Evolutionary conservation across 2,888 invertebrate species (phyloP), one percentile per base, ranked within the genome.

Genomic region (Flexamia atlantica): DNA sequence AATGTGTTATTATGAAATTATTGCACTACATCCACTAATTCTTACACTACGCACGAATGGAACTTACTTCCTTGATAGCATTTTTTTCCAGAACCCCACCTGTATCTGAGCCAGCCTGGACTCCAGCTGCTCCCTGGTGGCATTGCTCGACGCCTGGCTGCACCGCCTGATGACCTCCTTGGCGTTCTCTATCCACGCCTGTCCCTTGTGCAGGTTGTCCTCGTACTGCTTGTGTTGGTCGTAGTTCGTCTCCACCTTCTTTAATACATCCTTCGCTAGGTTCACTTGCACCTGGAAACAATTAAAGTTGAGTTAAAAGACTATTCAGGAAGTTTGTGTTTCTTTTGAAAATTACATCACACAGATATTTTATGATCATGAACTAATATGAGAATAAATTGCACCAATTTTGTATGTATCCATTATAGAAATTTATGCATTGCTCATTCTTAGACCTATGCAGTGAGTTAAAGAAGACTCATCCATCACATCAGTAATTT

Each of bases 181-280:
- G 1, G 97, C 97, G 86, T 96, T 94, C 87, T 95, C 95, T 85
- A 98, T 97, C 97, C 97, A 98, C 85, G 93, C 93, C 86, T 94
- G 94, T 0, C 97, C 95, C 88, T 95, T 95, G 0, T 92, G 91
- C 85, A 96, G 92, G 89, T 96, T 96, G 14, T 93, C 92, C 86
- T 95, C 94, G 88, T 97, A 98, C 86, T 95, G 94, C 87, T 94
- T 93, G 89, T 98, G 98, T 88, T 97, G 97, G 87, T 96, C 95
- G 81, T 94, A 93, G 89, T 97, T 97, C 0, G 95, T 96, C 90
- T 97, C 96, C 0, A 97, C 96, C 90, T 98, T 98, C 88, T 96
- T 97, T 1, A 97, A 90, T 0, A 98, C 97, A 90, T 98, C 97
- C 89, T 96, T 96, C 0, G 95, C 97, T 89, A 97, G 92, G 89